These are phyloP conservation scores for Strix uralensis DNA, from an alignment of 2,113 vertebrate species.

Conservation along the genomic window DNA sequence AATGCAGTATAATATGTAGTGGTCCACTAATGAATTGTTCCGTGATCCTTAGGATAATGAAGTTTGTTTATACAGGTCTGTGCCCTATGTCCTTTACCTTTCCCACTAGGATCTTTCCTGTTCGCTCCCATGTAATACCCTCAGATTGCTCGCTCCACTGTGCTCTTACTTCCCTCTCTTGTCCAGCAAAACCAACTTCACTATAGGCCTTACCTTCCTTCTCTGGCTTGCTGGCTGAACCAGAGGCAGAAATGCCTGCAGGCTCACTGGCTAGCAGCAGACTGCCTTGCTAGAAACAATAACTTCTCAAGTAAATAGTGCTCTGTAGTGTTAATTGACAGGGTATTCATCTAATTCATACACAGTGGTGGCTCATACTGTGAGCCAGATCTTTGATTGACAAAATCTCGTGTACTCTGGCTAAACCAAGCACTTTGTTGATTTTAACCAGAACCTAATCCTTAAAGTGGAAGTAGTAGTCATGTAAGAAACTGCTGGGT, in stretches of 20 bases:
- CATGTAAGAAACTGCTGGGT: not conserved
- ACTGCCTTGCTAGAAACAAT: not conserved
- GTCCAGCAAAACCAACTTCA: not conserved
- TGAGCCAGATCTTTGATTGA: not conserved
- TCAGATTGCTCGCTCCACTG: rapidly evolving
- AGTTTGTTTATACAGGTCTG: not conserved
- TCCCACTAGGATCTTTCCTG: not conserved
- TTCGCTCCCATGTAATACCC: not conserved
- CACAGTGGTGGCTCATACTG: not conserved
- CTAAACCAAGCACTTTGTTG: not conserved
- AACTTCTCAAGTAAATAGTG: not conserved
- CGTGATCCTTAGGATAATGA: not conserved
- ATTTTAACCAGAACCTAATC: not conserved
- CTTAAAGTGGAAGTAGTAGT: not conserved
- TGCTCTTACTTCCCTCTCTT: not conserved
- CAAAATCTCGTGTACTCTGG: not conserved
- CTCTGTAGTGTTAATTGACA: not conserved
- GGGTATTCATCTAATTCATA: not conserved
- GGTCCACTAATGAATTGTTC: not conserved
- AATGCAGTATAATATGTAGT: not conserved
- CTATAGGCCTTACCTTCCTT: not conserved
- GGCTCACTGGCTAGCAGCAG: not conserved
- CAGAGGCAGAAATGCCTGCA: not conserved
- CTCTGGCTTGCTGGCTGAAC: not conserved
- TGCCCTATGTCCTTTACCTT: not conserved